Percentiles rank a stretch among this genome's conserved stretches.
Evolutionary conservation across 2,888 invertebrate genomes (phyloP).

Genomic region (Idaea aversata): DNA sequence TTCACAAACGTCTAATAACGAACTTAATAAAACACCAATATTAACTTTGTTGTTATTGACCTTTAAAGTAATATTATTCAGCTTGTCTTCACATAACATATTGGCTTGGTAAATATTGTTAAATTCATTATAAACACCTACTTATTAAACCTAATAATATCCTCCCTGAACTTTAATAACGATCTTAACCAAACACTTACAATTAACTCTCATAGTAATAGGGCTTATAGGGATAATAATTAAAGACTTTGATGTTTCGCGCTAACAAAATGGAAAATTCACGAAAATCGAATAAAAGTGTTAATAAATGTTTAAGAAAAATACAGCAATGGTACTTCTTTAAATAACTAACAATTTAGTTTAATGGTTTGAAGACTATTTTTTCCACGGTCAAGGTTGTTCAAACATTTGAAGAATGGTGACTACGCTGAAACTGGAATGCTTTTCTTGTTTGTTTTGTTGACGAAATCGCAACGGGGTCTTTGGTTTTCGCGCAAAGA

Average conservation of each 20-base stretch:
- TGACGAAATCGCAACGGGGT: slow-evolving; percentile 12
- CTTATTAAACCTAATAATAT: neutral
- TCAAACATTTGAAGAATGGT: slow-evolving; percentile 2
- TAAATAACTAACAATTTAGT: neutral
- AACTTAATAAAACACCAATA: neutral
- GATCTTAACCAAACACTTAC: too few relatives aligned
- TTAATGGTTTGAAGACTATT: neutral
- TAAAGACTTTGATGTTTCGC: neutral
- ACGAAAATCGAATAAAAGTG: neutral
- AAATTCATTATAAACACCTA: slow-evolving; percentile 7
- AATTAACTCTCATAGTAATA: too few relatives aligned
- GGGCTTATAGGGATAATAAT: neutral
- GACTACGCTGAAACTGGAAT: slow-evolving; percentile 4
- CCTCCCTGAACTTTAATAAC: neutral
- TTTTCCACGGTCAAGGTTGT: slow-evolving; percentile 5
- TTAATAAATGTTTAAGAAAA: neutral
- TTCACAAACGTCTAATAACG: neutral
- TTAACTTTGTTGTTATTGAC: slow-evolving; percentile 13
- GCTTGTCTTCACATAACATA: slow-evolving; percentile 19
- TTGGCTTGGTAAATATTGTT: slow-evolving; percentile 18
- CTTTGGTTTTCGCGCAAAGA: slow-evolving; percentile 14
- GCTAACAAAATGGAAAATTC: neutral
- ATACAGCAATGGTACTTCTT: neutral
- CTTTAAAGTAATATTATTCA: slow-evolving; percentile 18
- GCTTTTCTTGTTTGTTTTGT: slow-evolving; percentile 7